Evolutionary conservation across 1,140 invertebrate species (phyloP).

Genomic region (Pseudomyrmex dendroicus): DNA sequence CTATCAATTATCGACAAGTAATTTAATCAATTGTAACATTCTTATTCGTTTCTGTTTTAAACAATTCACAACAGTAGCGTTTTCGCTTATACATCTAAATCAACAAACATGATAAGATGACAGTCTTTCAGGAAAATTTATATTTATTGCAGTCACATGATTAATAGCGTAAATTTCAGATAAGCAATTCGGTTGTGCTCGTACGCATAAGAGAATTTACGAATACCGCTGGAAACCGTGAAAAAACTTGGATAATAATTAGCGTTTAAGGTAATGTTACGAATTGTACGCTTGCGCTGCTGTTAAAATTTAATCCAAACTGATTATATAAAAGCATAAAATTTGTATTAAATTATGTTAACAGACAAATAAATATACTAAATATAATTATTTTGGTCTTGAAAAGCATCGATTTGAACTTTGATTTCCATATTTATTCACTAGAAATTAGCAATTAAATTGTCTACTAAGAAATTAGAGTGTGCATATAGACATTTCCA

Average conservation of each 20-base stretch:
- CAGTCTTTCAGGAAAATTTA: neutral
- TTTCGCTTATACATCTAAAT: neutral
- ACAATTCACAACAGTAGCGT: too few relatives aligned
- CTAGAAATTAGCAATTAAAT: too few relatives aligned
- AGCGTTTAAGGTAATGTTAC: conserved; percentile 2
- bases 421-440: too few relatives aligned
- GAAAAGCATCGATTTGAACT: too few relatives aligned
- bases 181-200: conserved; percentile 2
- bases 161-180: neutral
- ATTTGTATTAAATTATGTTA: neutral
- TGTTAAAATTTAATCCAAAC: conserved; percentile 8
- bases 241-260: conserved; percentile 20
- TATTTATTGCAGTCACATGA: neutral
- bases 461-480: too few relatives aligned
- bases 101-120: neutral
- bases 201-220: neutral
- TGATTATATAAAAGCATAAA: neutral
- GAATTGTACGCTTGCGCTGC: neutral
- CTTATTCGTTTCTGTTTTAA: too few relatives aligned
- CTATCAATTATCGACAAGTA: too few relatives aligned
- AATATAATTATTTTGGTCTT: neutral
- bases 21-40: too few relatives aligned
- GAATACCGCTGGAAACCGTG: conserved; percentile 15
- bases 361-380: neutral
- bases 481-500: too few relatives aligned